A percentile compares a stretch with the other conserved stretches of the same genome.
phyloP scores from a whole-genome alignment of 2,888 invertebrate species.

The Xestobium rufovillosum region DNA sequence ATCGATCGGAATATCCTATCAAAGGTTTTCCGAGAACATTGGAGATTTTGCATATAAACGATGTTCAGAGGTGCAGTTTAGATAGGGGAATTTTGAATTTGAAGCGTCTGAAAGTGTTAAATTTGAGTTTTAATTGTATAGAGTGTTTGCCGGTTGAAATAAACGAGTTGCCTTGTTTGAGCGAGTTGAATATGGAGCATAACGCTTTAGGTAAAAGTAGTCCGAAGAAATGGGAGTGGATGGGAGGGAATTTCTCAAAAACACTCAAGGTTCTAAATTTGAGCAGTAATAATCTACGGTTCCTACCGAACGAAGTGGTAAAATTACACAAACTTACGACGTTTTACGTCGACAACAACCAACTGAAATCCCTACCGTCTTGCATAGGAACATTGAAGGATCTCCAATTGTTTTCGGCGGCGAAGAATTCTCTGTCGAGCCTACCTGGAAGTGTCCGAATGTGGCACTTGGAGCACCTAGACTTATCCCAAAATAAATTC shows the following conservation, averaged over 20 bases:
- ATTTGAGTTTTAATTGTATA: constrained; percentile 65
- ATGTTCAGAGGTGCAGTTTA: constrained; percentile 56
- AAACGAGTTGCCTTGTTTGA: constrained; percentile 54
- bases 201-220: constrained; percentile 55
- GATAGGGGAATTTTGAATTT: constrained; percentile 63
- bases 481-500: constrained; percentile 54
- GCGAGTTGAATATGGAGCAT: constrained; percentile 54
- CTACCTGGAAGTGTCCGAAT: constrained; percentile 56
- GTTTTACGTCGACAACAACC: constrained; percentile 58
- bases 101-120: constrained; percentile 55
- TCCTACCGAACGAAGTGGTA: constrained; percentile 56
- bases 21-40: constrained; percentile 67
- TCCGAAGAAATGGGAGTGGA: constrained; percentile 58
- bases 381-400: constrained; percentile 54
- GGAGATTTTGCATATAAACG: constrained; percentile 53
- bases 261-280: constrained; percentile 56
- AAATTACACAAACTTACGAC: constrained; percentile 55
- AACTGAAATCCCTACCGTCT: constrained; percentile 52
- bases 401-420: constrained; percentile 49
- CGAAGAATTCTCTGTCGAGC: constrained; percentile 47
- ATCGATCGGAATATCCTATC: constrained; percentile 60
- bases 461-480: constrained; percentile 48
- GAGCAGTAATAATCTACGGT: constrained; percentile 51
- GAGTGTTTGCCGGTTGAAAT: constrained; percentile 62
- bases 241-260: constrained; percentile 49